Evolutionary conservation across 2,113 vertebrate genomes (phyloP).

Genomic region (Herpailurus yagouaroundi): DNA sequence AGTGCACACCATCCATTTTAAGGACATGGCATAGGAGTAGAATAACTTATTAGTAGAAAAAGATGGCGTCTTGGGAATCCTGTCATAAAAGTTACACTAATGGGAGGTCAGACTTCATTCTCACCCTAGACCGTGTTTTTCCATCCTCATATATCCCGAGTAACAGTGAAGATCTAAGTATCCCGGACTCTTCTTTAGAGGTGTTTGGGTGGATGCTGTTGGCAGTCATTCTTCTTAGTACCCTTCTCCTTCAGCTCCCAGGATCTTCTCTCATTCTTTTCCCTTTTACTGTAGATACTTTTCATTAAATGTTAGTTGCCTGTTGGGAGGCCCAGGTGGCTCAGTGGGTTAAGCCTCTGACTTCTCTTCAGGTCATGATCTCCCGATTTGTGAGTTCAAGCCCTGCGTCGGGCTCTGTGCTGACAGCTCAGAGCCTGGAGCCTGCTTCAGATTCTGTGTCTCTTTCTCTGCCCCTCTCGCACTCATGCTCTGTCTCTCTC

Average conservation of each 20-base stretch:
- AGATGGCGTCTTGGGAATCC: not conserved
- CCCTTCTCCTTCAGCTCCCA: not conserved
- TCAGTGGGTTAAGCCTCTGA: no score
- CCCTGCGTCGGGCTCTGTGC: no score
- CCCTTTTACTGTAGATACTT: not conserved
- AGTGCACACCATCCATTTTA: not conserved
- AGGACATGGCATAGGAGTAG: not conserved
- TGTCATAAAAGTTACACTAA: not conserved
- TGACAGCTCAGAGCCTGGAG: no score
- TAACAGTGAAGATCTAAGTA: not conserved
- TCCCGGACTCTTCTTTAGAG: not conserved
- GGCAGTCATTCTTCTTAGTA: not conserved
- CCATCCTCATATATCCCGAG: not conserved
- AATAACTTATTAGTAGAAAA: not conserved
- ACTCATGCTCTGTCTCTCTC: no score
- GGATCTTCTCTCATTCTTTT: not conserved
- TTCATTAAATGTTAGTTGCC: not conserved
- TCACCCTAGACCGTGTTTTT: not conserved
- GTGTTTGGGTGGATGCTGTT: not conserved
- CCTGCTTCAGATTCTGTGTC: no score
- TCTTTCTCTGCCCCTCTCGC: no score
- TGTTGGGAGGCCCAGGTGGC: not conserved
- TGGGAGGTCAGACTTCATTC: rapidly evolving
- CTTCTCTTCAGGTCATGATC: no score
- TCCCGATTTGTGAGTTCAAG: no score